phyloP scores from a whole-genome alignment of 2,797 vertebrate genomes.

The Nannoperca obscura region DNA sequence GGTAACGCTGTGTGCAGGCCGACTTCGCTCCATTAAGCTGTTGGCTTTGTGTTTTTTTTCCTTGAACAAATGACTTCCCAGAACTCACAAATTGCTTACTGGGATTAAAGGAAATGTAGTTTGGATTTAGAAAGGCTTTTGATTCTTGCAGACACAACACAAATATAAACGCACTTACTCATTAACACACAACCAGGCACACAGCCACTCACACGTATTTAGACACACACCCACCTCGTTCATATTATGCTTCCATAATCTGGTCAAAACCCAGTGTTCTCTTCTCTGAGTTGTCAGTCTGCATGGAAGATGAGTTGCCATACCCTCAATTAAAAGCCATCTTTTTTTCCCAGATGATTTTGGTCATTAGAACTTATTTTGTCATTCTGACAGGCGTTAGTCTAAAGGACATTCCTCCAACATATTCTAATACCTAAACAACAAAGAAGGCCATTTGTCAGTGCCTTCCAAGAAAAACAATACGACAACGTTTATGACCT shows the following conservation, averaged over 20 bases:
- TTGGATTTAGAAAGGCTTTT: conserved; percentile 60
- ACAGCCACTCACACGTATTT: neutral
- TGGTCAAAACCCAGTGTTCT: conserved; percentile 7
- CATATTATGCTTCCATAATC: neutral
- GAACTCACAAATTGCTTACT: conserved; percentile 64
- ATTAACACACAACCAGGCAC: conserved; percentile 12
- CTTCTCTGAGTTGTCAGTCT: neutral
- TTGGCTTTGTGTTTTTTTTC: conserved; percentile 67
- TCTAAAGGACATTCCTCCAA: neutral
- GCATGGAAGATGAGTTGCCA: neutral
- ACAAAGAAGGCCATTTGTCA: neutral
- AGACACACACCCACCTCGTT: neutral
- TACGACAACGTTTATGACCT: neutral
- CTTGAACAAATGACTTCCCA: conserved; percentile 70
- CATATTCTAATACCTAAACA: neutral
- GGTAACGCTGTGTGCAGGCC: conserved; percentile 40
- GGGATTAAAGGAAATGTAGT: conserved; percentile 75
- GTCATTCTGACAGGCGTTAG: neutral
- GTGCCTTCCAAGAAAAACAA: too few species aligned
- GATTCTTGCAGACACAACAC: conserved; percentile 27
- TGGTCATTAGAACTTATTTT: neutral
- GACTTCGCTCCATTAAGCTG: conserved; percentile 57
- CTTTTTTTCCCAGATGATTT: neutral
- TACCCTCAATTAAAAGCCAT: neutral
- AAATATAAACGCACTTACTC: conserved; percentile 34